Percentiles rank a stretch among this genome's conserved stretches.
Evolutionary conservation across 2,113 vertebrate species (phyloP).

Genomic region (Ciconia stormi): DNA sequence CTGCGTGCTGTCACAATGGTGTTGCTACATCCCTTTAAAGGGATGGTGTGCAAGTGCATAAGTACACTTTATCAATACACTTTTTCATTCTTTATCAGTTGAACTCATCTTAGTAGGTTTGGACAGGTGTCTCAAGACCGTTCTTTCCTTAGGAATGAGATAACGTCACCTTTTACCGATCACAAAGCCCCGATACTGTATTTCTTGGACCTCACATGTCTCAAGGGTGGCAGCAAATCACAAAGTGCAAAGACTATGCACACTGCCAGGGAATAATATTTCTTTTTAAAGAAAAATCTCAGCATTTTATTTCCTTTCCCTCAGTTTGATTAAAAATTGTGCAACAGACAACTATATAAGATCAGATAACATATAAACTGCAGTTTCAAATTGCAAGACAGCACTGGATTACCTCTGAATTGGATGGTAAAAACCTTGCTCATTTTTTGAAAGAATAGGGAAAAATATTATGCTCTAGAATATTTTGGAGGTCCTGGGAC

Average conservation of each 20-base stretch:
- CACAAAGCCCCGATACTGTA: background rate
- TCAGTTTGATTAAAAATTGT: background rate
- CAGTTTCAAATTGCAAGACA: background rate
- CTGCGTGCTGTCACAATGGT: rapidly evolving
- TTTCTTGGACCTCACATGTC: background rate
- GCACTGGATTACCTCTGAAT: background rate
- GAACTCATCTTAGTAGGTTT: background rate
- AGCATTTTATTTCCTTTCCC: background rate
- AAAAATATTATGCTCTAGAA: background rate
- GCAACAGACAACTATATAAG: background rate
- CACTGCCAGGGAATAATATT: background rate
- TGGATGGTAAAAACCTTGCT: background rate
- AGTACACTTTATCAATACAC: background rate
- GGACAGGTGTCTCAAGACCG: background rate
- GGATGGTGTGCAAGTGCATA: background rate
- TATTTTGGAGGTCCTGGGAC: conserved; percentile 6
- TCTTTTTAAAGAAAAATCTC: background rate
- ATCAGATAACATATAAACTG: background rate
- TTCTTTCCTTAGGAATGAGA: background rate
- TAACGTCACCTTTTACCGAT: background rate
- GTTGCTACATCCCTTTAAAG: background rate
- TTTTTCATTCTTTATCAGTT: background rate
- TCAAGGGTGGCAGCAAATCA: background rate
- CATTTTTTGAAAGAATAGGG: background rate
- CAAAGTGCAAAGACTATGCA: background rate